phyloP scores from a whole-genome alignment of 2,888 invertebrate species.

The Idaea biselata region DNA sequence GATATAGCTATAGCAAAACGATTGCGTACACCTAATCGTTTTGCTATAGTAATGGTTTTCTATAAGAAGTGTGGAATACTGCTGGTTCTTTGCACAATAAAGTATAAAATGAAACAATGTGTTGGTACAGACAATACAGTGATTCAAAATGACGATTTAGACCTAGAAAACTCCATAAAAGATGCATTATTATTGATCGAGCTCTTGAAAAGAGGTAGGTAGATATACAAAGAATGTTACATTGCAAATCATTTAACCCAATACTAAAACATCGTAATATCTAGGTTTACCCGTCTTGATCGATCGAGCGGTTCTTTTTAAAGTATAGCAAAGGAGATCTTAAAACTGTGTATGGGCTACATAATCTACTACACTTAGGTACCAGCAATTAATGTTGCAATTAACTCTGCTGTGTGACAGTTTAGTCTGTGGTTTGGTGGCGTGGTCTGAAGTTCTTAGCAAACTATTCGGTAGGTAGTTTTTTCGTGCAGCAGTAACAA shows the following conservation, averaged over 20 bases:
- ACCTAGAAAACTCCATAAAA: slow-evolving; percentile 40
- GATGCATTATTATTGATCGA: slow-evolving; percentile 49
- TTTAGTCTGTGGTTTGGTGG: no score
- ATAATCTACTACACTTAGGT: no score
- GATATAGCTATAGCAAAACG: slow-evolving; percentile 16
- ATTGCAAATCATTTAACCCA: background rate
- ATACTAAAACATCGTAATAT: no score
- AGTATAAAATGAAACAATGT: slow-evolving; percentile 10
- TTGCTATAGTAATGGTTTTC: slow-evolving; percentile 35
- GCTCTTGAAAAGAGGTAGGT: slow-evolving; percentile 46
- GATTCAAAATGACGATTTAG: slow-evolving; percentile 22
- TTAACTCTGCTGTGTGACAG: no score
- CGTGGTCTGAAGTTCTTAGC: no score
- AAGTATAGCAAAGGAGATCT: no score
- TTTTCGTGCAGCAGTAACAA: no score
- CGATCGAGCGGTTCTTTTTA: no score
- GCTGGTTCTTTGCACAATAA: slow-evolving; percentile 17
- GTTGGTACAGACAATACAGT: background rate
- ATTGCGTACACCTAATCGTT: slow-evolving; percentile 10
- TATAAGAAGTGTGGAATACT: slow-evolving; percentile 21
- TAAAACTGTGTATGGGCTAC: no score
- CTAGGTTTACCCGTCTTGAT: no score
- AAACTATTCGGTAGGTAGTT: no score
- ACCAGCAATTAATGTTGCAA: no score
- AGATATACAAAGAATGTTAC: background rate